A percentile compares a stretch with the other conserved stretches of the same genome.
Evolutionary conservation across 1,140 invertebrate genomes (phyloP).

Genomic region (Lordiphosa mommai): DNA sequence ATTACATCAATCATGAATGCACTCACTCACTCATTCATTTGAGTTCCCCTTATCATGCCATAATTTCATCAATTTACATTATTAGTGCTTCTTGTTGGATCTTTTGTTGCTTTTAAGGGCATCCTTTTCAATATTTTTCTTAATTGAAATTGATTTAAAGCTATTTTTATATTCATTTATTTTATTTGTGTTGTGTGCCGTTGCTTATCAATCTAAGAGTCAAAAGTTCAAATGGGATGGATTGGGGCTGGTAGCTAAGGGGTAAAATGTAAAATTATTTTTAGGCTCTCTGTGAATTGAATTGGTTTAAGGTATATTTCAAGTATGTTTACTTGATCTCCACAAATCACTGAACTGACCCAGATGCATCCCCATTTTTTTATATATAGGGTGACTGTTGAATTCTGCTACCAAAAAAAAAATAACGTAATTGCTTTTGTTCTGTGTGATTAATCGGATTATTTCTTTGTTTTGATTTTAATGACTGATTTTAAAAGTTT

Average conservation of each 20-base stretch:
- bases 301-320: no score
- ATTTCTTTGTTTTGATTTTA: no score
- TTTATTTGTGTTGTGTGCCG: slow-evolving; percentile 3
- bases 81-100: slow-evolving; percentile 50
- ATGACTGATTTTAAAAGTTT: no score
- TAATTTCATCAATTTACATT: slow-evolving; percentile 62
- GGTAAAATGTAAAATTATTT: neutral
- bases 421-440: no score
- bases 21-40: slow-evolving; percentile 54
- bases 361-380: no score
- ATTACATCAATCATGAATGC: slow-evolving; percentile 75
- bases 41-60: slow-evolving; percentile 26
- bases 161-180: slow-evolving; percentile 42
- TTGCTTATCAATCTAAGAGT: slow-evolving; percentile 22
- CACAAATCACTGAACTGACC: no score
- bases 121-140: slow-evolving; percentile 60
- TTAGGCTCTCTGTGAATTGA: no score
- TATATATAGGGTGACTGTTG: no score
- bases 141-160: slow-evolving; percentile 75
- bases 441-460: no score
- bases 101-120: slow-evolving; percentile 15
- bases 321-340: no score
- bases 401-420: no score
- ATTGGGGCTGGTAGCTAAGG: no score
- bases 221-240: neutral